These are phyloP conservation scores for Lacerta agilis DNA, from an alignment of 2,797 vertebrate species.

Conservation along the genomic window DNA sequence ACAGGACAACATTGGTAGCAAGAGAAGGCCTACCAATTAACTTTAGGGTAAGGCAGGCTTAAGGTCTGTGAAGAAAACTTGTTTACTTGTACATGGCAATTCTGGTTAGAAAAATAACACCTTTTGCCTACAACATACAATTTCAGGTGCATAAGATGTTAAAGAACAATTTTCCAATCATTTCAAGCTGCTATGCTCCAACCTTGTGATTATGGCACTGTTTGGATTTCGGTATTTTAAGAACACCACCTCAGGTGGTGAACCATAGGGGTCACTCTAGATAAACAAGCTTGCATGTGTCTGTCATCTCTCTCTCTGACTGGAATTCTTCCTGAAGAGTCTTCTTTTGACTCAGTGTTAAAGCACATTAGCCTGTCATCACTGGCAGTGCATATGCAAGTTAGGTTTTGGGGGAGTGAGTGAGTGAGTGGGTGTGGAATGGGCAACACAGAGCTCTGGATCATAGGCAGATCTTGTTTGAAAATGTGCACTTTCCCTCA, in stretches of 20 bases:
- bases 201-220: neutral
- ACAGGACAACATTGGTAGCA: neutral
- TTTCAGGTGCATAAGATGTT: neutral
- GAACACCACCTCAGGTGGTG: neutral
- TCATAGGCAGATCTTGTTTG: neutral
- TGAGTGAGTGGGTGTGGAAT: neutral
- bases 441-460: neutral
- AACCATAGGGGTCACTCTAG: neutral
- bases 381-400: neutral
- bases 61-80: neutral
- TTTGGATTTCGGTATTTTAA: neutral
- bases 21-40: neutral
- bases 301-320: neutral
- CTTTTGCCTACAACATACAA: neutral
- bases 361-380: neutral
- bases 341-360: neutral
- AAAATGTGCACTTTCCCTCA: neutral
- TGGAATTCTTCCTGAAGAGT: neutral
- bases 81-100: neutral
- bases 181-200: neutral
- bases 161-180: conserved; percentile 22
- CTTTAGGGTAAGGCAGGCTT: neutral
- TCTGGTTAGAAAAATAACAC: neutral
- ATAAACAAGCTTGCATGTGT: rapidly evolving
- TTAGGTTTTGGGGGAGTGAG: neutral